Conservation (phyloP, 64 coral and sea anemone genomes). For the Orbicella faveolata region DNA sequence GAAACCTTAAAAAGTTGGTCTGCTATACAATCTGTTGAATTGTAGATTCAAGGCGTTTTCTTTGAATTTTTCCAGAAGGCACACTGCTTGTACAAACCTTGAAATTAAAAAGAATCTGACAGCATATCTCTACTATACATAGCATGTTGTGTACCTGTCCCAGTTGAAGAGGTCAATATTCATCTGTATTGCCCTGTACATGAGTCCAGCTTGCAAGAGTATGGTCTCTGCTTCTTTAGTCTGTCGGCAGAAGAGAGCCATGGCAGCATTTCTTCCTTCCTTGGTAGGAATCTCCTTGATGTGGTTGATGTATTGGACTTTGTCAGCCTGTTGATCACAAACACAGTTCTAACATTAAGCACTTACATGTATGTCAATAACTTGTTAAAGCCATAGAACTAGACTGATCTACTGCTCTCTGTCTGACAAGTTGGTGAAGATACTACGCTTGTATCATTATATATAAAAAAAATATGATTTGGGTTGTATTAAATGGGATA, state of each 20-base stretch:
- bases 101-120: too few relatives aligned
- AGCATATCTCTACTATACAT: background rate
- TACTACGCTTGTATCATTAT: too few relatives aligned
- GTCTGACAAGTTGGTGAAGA: too few relatives aligned
- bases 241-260: constrained; percentile 95
- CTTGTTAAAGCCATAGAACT: too few relatives aligned
- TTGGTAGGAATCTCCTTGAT: constrained; percentile 98
- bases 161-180: constrained; percentile 98
- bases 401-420: too few relatives aligned
- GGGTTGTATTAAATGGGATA: background rate
- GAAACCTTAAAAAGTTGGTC: too few relatives aligned
- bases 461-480: background rate
- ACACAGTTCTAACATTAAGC: too few relatives aligned
- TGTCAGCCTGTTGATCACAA: constrained; percentile 71
- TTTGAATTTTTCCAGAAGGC: too few relatives aligned
- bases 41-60: too few relatives aligned
- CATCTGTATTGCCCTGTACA: constrained; percentile 94
- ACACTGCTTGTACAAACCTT: too few relatives aligned
- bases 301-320: constrained; percentile 98
- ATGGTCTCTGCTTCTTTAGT: constrained; percentile 88
- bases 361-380: too few relatives aligned
- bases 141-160: constrained; percentile 61
- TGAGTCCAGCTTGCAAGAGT: constrained; percentile 87
- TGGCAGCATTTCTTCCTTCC: constrained; percentile 94
- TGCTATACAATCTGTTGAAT: too few relatives aligned